Base-by-base conservation (phyloP, 2,888 invertebrate species). In the Lacanobia oleracea region DNA sequence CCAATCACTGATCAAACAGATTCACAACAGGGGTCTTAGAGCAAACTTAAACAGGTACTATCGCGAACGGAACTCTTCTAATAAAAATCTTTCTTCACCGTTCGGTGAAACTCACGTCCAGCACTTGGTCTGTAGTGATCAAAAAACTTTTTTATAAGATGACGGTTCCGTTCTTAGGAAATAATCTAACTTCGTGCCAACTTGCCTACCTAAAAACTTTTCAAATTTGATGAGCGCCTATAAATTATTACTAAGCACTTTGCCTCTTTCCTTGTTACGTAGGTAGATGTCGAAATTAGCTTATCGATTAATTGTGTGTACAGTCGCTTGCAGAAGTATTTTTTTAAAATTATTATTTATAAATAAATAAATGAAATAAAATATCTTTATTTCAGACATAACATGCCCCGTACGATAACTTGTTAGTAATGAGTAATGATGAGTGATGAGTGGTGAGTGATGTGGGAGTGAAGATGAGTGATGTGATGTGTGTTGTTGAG, bases 111-210 rank as follows among this genome's bases (percentile, higher is more conserved):
- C 40, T 48, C 45, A 71, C 67, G 70, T 65, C 64, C 54, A 67
- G 61, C 16, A 69, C 56, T 70, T 54, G 60, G 64, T 64, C 63
- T 56, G 69, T 57, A 78, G 70, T 72, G 71, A 81, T 74, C 67
- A 70, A 66, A 68, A 76, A 83, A 83, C 74, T 86, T 86, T 81
- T 51, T 68, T 72, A 78, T 74, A 76, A 79, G 67, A 79, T 76
- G 81, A 77, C 69, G 68, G 43, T 82, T 82, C 72, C 62, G 69
- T 72, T 82, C 70, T 79, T 65, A 74, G 57, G 53, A 82, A 79
- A 85, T 85, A 86, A 87, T 86, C 80, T 73, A 84, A 86, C 84
- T 88, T 88, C 43, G 59, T 60, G 56, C 68, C 23, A 77, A 84
- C 61, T 78, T 82, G 70, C 61, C 53, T 70, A 67, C 64, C 61